A percentile compares a stretch with the other conserved stretches of the same genome.
These are phyloP conservation scores for Nannoperca australis DNA, from an alignment of 2,797 vertebrate species.

Conservation along the genomic window DNA sequence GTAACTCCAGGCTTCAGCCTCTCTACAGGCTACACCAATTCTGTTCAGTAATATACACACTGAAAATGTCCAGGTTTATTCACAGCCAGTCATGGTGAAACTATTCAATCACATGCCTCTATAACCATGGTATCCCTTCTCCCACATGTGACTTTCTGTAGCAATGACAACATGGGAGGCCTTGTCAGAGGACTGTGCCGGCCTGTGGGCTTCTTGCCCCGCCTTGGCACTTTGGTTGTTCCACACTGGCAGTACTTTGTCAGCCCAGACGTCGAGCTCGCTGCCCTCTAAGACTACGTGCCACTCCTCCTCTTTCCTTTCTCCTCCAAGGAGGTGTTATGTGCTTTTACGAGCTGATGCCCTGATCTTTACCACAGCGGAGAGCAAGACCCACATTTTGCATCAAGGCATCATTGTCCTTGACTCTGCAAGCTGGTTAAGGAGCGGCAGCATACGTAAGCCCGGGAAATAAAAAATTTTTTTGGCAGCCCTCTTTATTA, in stretches of 20 bases:
- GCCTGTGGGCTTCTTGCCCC: neutral
- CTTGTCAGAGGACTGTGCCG: neutral
- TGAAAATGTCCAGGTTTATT: neutral
- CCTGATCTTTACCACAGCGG: neutral
- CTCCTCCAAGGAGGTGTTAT: neutral
- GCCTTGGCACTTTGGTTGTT: neutral
- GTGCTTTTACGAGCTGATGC: neutral
- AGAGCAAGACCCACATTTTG: neutral
- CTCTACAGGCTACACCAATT: neutral
- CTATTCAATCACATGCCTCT: conserved; percentile 10
- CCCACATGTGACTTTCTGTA: neutral
- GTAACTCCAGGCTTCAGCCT: neutral
- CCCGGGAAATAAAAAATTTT: neutral
- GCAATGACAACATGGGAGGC: neutral
- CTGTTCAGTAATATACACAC: neutral
- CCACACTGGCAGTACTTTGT: neutral
- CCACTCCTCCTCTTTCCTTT: neutral
- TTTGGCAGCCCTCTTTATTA: conserved; percentile 13
- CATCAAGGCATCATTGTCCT: neutral
- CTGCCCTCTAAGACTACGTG: neutral
- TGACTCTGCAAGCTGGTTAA: conserved; percentile 2
- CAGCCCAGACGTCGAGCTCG: neutral
- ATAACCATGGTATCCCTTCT: neutral
- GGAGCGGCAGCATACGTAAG: neutral
- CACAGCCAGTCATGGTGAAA: neutral